Evolutionary conservation across 2,113 vertebrate genomes (phyloP).

Genomic region (Hemichromis elongatus): DNA sequence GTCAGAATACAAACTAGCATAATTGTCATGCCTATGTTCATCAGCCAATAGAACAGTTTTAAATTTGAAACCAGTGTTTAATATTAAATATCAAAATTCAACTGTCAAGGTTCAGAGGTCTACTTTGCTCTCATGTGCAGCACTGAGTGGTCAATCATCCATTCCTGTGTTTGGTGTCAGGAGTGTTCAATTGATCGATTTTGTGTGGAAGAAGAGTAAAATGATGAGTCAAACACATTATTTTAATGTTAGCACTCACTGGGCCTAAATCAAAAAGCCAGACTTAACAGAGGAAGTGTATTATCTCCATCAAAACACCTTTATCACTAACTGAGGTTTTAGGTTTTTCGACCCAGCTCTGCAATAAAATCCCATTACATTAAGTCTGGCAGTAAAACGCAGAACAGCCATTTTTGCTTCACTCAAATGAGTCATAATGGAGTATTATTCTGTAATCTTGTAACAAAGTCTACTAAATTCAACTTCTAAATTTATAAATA

Average conservation of each 20-base stretch:
- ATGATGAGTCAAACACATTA: background rate
- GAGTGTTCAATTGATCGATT: accelerated
- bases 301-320: background rate
- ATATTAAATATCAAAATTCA: background rate
- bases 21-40: background rate
- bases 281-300: background rate
- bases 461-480: background rate
- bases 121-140: background rate
- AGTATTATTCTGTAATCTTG: accelerated
- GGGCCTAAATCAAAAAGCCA: background rate
- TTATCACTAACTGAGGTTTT: background rate
- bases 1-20: background rate
- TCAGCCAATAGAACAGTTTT: background rate
- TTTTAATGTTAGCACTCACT: background rate
- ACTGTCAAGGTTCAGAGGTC: background rate
- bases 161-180: background rate
- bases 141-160: background rate
- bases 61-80: background rate
- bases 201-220: accelerated
- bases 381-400: accelerated
- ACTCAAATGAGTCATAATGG: background rate
- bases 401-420: accelerated
- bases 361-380: background rate
- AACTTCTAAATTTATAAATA: accelerated
- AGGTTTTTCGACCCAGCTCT: background rate